A percentile compares a stretch with the other conserved stretches of the same genome.
Conservation (phyloP, 2,888 invertebrate genomes). For the Tetragonisca angustula region DNA sequence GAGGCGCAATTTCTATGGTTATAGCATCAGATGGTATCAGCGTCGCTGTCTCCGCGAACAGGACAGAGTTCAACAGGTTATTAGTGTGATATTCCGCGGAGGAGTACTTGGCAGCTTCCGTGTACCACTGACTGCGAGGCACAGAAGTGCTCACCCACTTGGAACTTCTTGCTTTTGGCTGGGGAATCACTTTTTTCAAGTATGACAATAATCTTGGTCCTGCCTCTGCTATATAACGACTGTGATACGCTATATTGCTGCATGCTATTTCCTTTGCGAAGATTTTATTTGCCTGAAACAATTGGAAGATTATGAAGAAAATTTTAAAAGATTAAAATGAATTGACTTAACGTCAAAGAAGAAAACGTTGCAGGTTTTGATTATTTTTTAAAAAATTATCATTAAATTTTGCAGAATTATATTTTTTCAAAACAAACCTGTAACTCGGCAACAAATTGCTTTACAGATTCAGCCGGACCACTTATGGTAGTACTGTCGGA, state of each 20-base stretch:
- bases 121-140: constrained; percentile 89
- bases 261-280: constrained; percentile 94
- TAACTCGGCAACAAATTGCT: constrained; percentile 88
- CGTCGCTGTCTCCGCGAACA: constrained; percentile 92
- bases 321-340: not conserved
- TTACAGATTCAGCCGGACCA: constrained; percentile 90
- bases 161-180: constrained; percentile 88
- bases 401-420: not conserved
- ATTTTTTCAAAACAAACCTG: constrained; percentile 66
- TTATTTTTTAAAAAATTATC: not conserved
- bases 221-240: constrained; percentile 90
- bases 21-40: constrained; percentile 93
- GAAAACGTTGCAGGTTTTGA: no score
- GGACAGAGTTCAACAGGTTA: constrained; percentile 89
- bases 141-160: constrained; percentile 95
- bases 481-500: constrained; percentile 95
- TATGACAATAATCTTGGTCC: constrained; percentile 89
- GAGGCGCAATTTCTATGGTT: constrained; percentile 95
- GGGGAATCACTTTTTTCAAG: constrained; percentile 87
- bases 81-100: constrained; percentile 96
- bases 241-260: constrained; percentile 95
- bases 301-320: not conserved
- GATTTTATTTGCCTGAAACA: constrained; percentile 87
- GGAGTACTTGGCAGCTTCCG: constrained; percentile 87
- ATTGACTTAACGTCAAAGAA: no score